phyloP scores from a whole-genome alignment of 2,113 vertebrate genomes.

The Heloderma charlesbogerti region DNA sequence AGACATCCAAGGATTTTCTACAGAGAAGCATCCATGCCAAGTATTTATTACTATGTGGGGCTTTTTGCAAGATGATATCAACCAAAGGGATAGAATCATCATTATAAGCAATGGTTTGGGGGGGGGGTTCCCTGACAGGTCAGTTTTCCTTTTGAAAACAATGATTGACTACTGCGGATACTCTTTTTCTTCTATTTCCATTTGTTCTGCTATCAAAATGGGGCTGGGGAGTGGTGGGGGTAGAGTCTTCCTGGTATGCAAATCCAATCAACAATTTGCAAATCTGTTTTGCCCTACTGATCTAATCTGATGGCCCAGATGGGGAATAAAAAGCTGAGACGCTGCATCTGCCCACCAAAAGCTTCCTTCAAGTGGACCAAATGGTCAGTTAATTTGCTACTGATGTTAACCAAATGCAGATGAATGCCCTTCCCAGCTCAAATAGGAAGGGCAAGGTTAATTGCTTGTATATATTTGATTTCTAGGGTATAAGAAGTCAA shows the following conservation, averaged over 20 bases:
- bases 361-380: neutral
- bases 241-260: neutral
- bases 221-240: neutral
- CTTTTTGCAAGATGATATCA: neutral
- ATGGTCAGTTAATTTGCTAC: neutral
- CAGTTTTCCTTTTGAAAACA: slow-evolving; percentile 6
- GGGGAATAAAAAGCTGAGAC: neutral
- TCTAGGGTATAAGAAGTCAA: neutral
- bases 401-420: neutral
- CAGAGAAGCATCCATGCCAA: neutral
- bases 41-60: accelerated
- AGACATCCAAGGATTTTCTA: neutral
- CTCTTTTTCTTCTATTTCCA: neutral
- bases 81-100: neutral
- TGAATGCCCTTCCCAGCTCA: neutral
- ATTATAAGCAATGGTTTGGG: neutral
- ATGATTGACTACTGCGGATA: neutral
- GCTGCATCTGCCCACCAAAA: neutral
- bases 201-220: slow-evolving; percentile 18
- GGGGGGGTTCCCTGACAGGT: neutral
- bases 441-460: neutral
- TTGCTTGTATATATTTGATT: slow-evolving; percentile 9
- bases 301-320: neutral
- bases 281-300: neutral
- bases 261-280: slow-evolving; percentile 34